A percentile compares a stretch with the other conserved stretches of the same genome.
phyloP scores from a whole-genome alignment of 2,797 vertebrate genomes.

The Merluccius polli region DNA sequence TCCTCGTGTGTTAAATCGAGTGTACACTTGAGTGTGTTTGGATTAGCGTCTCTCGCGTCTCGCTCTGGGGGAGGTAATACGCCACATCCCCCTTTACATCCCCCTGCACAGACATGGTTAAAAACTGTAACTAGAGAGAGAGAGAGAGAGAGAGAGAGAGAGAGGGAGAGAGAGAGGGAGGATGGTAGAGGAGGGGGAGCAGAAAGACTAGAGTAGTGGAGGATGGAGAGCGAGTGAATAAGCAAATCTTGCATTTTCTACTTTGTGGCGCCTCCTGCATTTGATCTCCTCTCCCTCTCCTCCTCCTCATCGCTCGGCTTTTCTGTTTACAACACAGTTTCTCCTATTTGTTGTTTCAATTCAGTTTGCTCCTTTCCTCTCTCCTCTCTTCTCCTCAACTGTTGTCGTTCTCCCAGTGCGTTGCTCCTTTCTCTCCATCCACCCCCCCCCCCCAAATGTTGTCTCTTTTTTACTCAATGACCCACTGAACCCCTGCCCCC shows the following conservation, averaged over 20 bases:
- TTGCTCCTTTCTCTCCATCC: conserved; percentile 28
- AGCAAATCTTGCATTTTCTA: conserved; percentile 69
- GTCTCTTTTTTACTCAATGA: conserved; percentile 61
- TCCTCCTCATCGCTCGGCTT: conserved; percentile 41
- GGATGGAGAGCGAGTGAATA: conserved; percentile 65
- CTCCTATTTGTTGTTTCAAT: conserved; percentile 37
- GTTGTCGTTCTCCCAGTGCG: conserved; percentile 13
- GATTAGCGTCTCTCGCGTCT: conserved; percentile 71
- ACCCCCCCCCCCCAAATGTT: conserved; percentile 48
- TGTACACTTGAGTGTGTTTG: conserved; percentile 50
- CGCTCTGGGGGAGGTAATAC: conserved; percentile 72
- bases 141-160: conserved; percentile 28
- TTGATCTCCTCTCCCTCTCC: conserved; percentile 53
- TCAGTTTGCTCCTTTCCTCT: conserved; percentile 43
- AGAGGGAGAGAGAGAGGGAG: conserved; percentile 30
- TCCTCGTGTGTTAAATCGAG: conserved; percentile 66
- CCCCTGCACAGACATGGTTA: conserved; percentile 43
- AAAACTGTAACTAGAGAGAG: conserved; percentile 48
- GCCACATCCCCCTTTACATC: conserved; percentile 42
- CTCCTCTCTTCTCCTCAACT: conserved; percentile 14
- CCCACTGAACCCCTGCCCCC: conserved; percentile 48
- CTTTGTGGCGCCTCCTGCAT: conserved; percentile 62
- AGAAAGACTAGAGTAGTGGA: conserved; percentile 51
- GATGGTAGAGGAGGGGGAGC: conserved; percentile 19
- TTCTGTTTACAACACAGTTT: conserved; percentile 46